These are phyloP conservation scores for Hemaris fuciformis DNA, from an alignment of 2,888 invertebrate species.

Conservation along the genomic window DNA sequence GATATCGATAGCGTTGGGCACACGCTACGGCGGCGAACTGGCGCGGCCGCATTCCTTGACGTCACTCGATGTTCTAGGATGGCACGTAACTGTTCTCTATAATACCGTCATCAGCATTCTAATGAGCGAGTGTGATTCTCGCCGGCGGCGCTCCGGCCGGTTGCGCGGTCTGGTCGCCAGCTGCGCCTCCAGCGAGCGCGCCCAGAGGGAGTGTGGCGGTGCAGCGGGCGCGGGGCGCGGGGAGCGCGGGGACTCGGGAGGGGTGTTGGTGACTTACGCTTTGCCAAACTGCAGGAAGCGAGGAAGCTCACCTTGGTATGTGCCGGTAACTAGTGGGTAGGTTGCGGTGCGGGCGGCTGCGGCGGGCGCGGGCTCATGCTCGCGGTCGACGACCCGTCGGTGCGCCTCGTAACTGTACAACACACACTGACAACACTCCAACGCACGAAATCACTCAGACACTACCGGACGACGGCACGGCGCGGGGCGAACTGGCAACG, in stretches of 20 bases:
- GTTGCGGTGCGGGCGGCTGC: slow-evolving; percentile 42
- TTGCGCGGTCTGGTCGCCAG: too few relatives aligned
- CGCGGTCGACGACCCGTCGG: slow-evolving; percentile 70
- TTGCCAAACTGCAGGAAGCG: slow-evolving; percentile 13
- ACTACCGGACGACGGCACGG: slow-evolving; percentile 25
- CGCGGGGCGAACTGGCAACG: slow-evolving; percentile 33
- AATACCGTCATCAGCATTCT: slow-evolving; percentile 1
- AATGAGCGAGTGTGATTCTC: not conserved
- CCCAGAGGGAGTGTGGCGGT: not conserved
- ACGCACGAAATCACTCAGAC: slow-evolving; percentile 24
- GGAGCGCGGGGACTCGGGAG: not conserved
- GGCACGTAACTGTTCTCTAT: not conserved
- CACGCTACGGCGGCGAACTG: not conserved
- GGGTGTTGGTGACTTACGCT: not conserved
- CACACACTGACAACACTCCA: slow-evolving; percentile 41
- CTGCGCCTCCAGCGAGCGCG: not conserved
- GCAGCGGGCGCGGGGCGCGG: not conserved
- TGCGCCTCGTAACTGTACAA: slow-evolving; percentile 53
- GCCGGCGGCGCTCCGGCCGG: too few relatives aligned
- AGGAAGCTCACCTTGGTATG: slow-evolving; percentile 53
- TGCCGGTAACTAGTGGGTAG: slow-evolving; percentile 35
- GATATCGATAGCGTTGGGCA: not conserved
- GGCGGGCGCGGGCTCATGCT: slow-evolving; percentile 63
- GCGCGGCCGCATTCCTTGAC: not conserved
- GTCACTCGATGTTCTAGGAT: slow-evolving; percentile 1